phyloP scores from a whole-genome alignment of 2,113 vertebrate genomes.

The Lathamus discolor region DNA sequence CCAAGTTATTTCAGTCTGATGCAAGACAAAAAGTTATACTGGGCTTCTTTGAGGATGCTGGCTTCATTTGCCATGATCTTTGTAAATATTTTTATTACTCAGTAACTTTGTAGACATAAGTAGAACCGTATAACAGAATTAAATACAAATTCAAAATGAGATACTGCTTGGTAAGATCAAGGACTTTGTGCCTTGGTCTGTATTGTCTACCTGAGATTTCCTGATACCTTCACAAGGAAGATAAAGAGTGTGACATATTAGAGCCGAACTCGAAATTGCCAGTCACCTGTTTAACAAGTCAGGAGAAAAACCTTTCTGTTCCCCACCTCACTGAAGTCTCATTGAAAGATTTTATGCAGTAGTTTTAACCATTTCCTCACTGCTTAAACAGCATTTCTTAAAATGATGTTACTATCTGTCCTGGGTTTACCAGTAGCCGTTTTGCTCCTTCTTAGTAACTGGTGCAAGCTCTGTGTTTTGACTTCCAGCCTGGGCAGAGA shows the following conservation, averaged over 20 bases:
- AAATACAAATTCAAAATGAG: background rate
- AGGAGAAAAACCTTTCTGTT: conserved; percentile 22
- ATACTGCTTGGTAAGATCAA: background rate
- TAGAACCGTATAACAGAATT: background rate
- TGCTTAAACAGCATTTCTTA: background rate
- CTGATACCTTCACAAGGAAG: background rate
- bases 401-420: background rate
- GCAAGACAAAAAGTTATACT: background rate
- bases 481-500: too few species aligned
- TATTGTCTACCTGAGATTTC: background rate
- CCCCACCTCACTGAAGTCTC: background rate
- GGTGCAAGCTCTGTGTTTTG: too few species aligned
- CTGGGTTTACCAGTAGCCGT: too few species aligned
- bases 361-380: background rate
- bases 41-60: background rate
- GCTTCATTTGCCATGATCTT: background rate
- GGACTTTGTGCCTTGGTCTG: background rate
- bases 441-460: too few species aligned
- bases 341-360: background rate
- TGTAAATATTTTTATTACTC: background rate
- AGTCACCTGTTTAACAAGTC: conserved; percentile 1
- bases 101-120: background rate
- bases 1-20: background rate
- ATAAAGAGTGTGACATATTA: background rate
- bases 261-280: conserved; percentile 19